Conservation (phyloP, 2,797 vertebrate species). For the Lindbergichthys nudifrons region DNA sequence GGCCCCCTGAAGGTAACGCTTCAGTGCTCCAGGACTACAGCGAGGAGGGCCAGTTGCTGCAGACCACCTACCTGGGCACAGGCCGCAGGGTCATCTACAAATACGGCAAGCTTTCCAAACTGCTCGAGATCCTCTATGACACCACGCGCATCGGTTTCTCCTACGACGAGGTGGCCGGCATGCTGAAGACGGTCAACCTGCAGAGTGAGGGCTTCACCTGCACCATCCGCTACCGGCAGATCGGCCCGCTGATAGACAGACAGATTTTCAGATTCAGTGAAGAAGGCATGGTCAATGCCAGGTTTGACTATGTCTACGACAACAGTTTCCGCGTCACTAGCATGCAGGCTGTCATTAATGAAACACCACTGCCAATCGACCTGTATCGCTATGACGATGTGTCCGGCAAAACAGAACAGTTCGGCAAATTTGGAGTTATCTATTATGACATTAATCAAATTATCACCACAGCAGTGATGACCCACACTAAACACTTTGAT, state of each 20-base stretch:
- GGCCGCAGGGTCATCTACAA: constrained; percentile 95
- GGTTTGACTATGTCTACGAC: constrained; percentile 99
- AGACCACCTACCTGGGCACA: constrained; percentile 93
- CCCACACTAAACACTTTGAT: constrained; percentile 98
- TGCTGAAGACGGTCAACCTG: constrained; percentile 96
- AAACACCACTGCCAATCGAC: constrained; percentile 96
- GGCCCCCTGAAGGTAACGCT: constrained; percentile 94
- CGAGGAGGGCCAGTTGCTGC: constrained; percentile 92
- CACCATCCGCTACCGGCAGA: constrained; percentile 97
- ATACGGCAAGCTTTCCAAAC: constrained; percentile 93
- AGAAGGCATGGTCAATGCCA: constrained; percentile 98
- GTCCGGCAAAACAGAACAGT: constrained; percentile 97
- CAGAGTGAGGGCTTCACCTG: constrained; percentile 97
- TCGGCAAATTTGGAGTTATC: constrained; percentile 98
- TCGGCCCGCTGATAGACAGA: constrained; percentile 95
- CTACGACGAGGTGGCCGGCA: constrained; percentile 94
- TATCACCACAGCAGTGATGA: constrained; percentile 98
- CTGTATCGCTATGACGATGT: constrained; percentile 98
- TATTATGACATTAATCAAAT: constrained; percentile 99
- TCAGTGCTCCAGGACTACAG: constrained; percentile 97
- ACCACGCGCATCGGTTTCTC: constrained; percentile 95
- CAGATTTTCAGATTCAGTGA: constrained; percentile 99
- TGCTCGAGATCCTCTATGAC: constrained; percentile 95
- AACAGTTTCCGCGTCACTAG: constrained; percentile 99
- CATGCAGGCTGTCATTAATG: constrained; percentile 99